Evolutionary conservation across 2,888 invertebrate genomes (phyloP).

Genomic region (Cheilosia soror): DNA sequence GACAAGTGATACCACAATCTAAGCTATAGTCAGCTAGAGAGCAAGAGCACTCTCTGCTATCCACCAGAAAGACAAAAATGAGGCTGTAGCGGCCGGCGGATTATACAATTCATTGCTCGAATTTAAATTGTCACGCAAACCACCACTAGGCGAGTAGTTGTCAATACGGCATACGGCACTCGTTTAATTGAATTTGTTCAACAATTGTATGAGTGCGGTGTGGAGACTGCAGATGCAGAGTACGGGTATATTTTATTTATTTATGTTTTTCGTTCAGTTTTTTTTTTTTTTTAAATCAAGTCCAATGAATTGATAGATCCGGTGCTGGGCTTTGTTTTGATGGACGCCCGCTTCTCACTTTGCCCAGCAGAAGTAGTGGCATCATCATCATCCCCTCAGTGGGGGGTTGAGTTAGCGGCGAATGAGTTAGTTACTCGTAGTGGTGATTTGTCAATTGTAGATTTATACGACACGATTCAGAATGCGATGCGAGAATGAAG

Average conservation of each 20-base stretch:
- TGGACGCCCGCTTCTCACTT: slow-evolving; percentile 68
- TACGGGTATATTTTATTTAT: slow-evolving; percentile 65
- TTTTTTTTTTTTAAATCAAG: slow-evolving; percentile 62
- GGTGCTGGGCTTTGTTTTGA: slow-evolving; percentile 71
- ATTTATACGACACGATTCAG: slow-evolving; percentile 74
- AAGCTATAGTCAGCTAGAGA: neutral
- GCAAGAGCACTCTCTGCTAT: neutral
- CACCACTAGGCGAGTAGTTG: slow-evolving; percentile 67
- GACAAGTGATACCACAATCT: slow-evolving; percentile 69
- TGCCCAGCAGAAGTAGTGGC: slow-evolving; percentile 17
- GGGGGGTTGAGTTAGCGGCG: slow-evolving; percentile 69
- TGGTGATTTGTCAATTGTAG: slow-evolving; percentile 75
- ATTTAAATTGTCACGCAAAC: slow-evolving; percentile 76
- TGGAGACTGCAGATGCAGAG: neutral
- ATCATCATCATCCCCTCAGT: slow-evolving; percentile 56
- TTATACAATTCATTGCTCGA: slow-evolving; percentile 75
- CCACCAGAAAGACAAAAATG: slow-evolving; percentile 53
- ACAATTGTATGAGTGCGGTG: slow-evolving; percentile 56
- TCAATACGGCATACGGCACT: slow-evolving; percentile 73
- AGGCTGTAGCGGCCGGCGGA: slow-evolving; percentile 56
- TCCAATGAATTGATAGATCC: slow-evolving; percentile 74
- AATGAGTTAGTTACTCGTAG: slow-evolving; percentile 71
- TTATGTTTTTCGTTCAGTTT: slow-evolving; percentile 51
- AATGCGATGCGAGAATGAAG: slow-evolving; percentile 71
- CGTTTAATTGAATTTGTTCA: slow-evolving; percentile 75